phyloP scores from a whole-genome alignment of 2,113 vertebrate species.

The Ceyx melanurus region DNA sequence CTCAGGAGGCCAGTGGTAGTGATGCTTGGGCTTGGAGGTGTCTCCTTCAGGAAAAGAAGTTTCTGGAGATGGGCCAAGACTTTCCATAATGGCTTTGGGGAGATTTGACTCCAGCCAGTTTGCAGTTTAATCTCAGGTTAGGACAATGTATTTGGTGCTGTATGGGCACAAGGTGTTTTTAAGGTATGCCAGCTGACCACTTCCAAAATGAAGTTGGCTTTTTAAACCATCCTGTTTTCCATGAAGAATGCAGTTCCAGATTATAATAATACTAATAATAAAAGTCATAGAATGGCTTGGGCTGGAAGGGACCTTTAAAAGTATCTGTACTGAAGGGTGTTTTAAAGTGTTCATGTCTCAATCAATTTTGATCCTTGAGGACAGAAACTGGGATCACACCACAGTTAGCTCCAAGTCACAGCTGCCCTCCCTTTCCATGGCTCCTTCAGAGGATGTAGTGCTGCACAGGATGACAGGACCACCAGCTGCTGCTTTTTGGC shows the following conservation, averaged over 20 bases:
- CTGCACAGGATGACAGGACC: not conserved
- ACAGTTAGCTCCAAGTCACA: not conserved
- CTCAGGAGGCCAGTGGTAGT: not conserved
- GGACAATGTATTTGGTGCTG: not conserved
- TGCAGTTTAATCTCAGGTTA: not conserved
- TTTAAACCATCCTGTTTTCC: not conserved
- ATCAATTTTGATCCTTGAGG: not conserved
- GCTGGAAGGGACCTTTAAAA: no score
- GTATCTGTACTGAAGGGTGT: not conserved
- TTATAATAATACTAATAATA: not conserved
- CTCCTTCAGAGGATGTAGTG: not conserved
- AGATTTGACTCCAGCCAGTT: not conserved
- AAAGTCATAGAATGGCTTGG: no score
- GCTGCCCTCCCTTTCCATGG: not conserved
- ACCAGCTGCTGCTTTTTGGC: not conserved
- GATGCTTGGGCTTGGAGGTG: not conserved
- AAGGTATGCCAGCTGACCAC: not conserved
- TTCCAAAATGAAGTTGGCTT: not conserved
- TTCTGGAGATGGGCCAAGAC: not conserved
- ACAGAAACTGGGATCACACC: not conserved
- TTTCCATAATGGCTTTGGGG: not conserved
- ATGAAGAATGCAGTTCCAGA: not conserved
- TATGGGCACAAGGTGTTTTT: not conserved
- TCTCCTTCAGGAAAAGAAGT: not conserved
- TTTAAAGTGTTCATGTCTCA: not conserved